Base-by-base conservation (phyloP, 1,140 invertebrate genomes). In the Bombus difficillimus region DNA sequence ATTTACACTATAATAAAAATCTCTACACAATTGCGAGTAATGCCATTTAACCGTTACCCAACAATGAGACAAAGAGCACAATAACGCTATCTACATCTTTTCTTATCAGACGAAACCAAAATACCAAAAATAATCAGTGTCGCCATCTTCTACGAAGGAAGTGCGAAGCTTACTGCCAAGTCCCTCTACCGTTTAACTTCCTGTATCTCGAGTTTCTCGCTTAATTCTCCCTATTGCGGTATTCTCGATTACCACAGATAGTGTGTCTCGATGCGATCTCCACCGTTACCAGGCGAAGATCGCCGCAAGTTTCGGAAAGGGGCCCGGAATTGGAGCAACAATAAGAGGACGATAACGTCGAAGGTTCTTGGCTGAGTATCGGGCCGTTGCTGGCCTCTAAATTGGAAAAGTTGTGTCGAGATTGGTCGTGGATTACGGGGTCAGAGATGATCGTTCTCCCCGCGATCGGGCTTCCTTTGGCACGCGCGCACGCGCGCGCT, bases 361-460 rank as follows among this genome's bases (percentile, higher is more conserved):
- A 15, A 47, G 8, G 32, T 5, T 22, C 59, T 76, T 64, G 53
- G 34, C 59, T 18, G 62, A 83, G 28, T 83, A 83, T 83, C 81
- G 73, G 81, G 62, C 72, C 73, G 34, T 34, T 39, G 73, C 1
- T 15, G 8, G 75, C 25, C 57, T 41, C 10, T 62, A 62, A 62
- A 62, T 62, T 62, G 59, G 59, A 62, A n/a, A 62, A 62, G 59
- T 62, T 62, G 59, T 62, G 59, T 66, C 15, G 64, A 43, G 79
- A 71, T 84, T 84, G 74, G 37, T 53, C 47, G 18, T 75, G 74
- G 74, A 77, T 53, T 53, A 71, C 53, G 66, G n/a, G 76, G 76
- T 72, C 83, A 18, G 39, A 80, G 53, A 84, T 80, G 76, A 66
- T 84, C 47, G 6, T 84, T 59, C n/a, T 32, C 15, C 2, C 47